These are phyloP conservation scores for Magallana gigas DNA, from an alignment of 1,140 invertebrate genomes.

Conservation along the genomic window DNA sequence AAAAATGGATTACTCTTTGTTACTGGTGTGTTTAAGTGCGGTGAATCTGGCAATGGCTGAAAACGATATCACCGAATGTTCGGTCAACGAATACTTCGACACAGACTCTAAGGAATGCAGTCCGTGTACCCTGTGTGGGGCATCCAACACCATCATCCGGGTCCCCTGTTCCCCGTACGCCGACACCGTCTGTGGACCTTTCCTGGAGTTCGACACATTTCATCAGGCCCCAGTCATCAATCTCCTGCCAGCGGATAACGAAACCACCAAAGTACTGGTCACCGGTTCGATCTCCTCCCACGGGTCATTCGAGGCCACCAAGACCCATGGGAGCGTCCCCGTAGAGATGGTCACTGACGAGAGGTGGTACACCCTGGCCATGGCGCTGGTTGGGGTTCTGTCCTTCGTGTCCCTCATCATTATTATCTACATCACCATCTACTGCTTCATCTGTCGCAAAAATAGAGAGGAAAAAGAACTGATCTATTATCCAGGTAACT, in stretches of 20 bases:
- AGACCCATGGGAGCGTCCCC: constrained; percentile 21
- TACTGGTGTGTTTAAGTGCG: not conserved
- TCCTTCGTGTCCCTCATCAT: constrained; percentile 48
- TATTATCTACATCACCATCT: constrained; percentile 46
- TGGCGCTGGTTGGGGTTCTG: constrained; percentile 53
- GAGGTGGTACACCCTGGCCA: constrained; percentile 55
- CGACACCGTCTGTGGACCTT: constrained; percentile 60
- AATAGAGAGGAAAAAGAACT: constrained; percentile 49
- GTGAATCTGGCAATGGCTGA: not conserved
- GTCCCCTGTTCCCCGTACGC: constrained; percentile 41
- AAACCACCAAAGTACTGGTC: constrained; percentile 3
- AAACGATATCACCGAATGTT: constrained; percentile 17
- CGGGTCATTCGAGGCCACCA: not conserved
- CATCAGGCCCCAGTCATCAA: constrained; percentile 56
- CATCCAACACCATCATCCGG: constrained; percentile 52
- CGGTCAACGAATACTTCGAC: constrained; percentile 45
- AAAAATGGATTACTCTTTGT: not conserved
- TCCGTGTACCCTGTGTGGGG: constrained; percentile 48
- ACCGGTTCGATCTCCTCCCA: not conserved
- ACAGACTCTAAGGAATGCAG: constrained; percentile 19
- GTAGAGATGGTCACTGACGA: constrained; percentile 39
- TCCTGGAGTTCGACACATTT: constrained; percentile 61
- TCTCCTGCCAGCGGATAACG: constrained; percentile 38
- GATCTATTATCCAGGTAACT: constrained; percentile 56
- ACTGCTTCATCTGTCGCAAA: constrained; percentile 56